These are phyloP conservation scores for Argynnis bischoffii DNA, from an alignment of 2,888 invertebrate species.

Conservation along the genomic window DNA sequence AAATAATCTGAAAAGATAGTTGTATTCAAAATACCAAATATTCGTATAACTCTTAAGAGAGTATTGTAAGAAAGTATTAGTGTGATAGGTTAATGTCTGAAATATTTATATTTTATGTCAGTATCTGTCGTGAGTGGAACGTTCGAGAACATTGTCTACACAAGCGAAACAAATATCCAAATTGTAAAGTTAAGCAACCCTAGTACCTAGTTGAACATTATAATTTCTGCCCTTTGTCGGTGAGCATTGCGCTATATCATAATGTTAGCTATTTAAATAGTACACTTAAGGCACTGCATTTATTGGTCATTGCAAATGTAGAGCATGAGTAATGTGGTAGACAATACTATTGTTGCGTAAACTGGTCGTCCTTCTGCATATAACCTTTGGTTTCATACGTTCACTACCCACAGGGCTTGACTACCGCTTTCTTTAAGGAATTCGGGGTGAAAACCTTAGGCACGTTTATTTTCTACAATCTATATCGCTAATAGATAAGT, in stretches of 20 bases:
- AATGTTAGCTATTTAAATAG: constrained; percentile 23
- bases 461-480: no score
- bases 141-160: constrained; percentile 1
- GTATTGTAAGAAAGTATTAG: no score
- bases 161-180: constrained; percentile 4
- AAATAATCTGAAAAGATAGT: no score
- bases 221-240: constrained; percentile 46
- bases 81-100: no score
- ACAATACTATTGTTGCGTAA: constrained; percentile 50
- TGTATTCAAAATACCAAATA: no score
- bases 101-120: neutral
- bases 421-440: neutral
- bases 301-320: constrained; percentile 52
- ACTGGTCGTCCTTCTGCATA: constrained; percentile 49
- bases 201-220: constrained; percentile 7
- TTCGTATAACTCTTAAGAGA: no score
- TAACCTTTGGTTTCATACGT: constrained; percentile 21
- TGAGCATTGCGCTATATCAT: constrained; percentile 20
- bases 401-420: neutral
- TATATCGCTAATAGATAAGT: no score
- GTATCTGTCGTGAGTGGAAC: neutral
- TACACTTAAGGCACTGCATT: constrained; percentile 32
- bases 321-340: constrained; percentile 48
- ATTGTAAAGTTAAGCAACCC: constrained; percentile 9
- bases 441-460: neutral